Conservation (phyloP, 2,888 invertebrate species). For the Pinctada fucata region DNA sequence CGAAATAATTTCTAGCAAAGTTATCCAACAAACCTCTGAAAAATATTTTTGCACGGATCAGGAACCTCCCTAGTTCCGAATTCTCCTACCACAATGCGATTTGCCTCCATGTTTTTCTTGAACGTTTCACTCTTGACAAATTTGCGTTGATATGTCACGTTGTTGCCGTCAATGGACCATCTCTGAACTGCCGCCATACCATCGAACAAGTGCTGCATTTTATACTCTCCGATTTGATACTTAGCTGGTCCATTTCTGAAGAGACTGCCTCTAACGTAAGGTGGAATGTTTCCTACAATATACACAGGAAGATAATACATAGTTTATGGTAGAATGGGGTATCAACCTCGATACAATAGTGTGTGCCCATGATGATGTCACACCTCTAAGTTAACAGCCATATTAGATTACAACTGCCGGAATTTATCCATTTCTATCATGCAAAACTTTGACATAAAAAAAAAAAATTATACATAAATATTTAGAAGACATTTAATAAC, state of each 20-base stretch:
- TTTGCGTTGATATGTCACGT: slow-evolving; percentile 12
- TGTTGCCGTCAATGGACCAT: slow-evolving; percentile 7
- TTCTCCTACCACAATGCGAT: slow-evolving; percentile 86
- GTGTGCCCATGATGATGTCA: too few species aligned
- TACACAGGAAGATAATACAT: neutral
- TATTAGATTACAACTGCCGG: too few species aligned
- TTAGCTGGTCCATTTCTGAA: slow-evolving; percentile 20
- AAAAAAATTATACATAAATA: too few species aligned
- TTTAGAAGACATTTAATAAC: too few species aligned
- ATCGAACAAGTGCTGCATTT: slow-evolving; percentile 14
- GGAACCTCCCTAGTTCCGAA: neutral
- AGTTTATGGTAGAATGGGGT: neutral
- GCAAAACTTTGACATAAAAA: too few species aligned
- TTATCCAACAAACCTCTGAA: slow-evolving; percentile 78
- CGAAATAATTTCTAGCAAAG: neutral
- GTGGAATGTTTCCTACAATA: slow-evolving; percentile 11
- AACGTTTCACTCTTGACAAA: slow-evolving; percentile 81
- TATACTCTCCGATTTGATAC: slow-evolving; percentile 14
- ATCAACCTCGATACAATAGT: too few species aligned
- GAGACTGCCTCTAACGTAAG: slow-evolving; percentile 6
- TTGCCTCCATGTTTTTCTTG: slow-evolving; percentile 83
- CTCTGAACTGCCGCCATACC: slow-evolving; percentile 19
- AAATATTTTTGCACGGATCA: slow-evolving; percentile 19
- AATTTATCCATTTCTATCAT: too few species aligned
- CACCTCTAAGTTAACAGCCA: too few species aligned